Evolutionary conservation across 2,888 invertebrate genomes (phyloP), one percentile per base, ranked within the genome.

Genomic region (Spodoptera littoralis): DNA sequence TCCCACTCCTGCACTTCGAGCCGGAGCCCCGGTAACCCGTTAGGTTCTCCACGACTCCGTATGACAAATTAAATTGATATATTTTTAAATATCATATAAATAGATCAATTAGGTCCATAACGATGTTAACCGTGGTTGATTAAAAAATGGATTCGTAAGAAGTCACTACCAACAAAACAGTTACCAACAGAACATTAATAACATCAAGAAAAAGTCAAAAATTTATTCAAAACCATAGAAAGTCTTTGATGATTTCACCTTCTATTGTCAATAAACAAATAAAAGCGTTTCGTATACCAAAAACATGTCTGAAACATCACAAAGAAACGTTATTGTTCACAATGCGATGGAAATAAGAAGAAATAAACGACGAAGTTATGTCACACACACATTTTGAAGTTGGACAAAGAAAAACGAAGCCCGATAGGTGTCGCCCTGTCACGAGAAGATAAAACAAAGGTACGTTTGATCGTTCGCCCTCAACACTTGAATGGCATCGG

Each of bases 371-470:
- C 75, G 80, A 76, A 76, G 70, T 81, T 76, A 77, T 80, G 80
- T 84, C 84, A 84, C 79, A 78, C 77, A 61, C 75, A 79, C 73
- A 72, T 75, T 76, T 72, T 58, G 56, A 57, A 77, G 60, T 73
- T 57, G 51, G 68, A 79, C 68, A 84, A 81, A 80, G 82, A 73
- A 55, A 61, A 52, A 54, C 18, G 84, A 84, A 84, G 77, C 85
- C 85, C 59, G 49, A 60, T 48, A 62, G 57, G 58, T 55, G 57
- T 51, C 60, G 64, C 66, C 69, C 64, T 70, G 75, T 79, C 81
- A 80, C 71, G 55, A 70, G 70, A 72, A 90, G 89, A 91, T 91
- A 91, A 92, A 91, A 92, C 92, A 92, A 92, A 84, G 80, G 77
- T 59, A 30, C 86, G 84, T 91, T 92, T 92, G 92, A 92, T 91